Evolutionary conservation across 2,113 vertebrate genomes (phyloP).

Genomic region (Paramormyrops kingsleyae): DNA sequence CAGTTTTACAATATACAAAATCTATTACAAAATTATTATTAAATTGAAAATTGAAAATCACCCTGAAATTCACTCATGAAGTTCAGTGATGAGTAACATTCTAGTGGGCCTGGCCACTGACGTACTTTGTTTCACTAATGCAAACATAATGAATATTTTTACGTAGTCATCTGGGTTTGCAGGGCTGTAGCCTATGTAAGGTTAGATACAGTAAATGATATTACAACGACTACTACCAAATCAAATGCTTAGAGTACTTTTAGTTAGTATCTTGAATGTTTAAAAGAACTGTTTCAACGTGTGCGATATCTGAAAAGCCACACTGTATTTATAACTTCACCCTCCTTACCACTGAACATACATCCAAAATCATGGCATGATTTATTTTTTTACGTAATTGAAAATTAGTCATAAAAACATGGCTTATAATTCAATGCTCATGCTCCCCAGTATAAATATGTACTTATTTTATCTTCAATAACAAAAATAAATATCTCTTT

Average conservation of each 20-base stretch:
- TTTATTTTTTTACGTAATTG: background rate
- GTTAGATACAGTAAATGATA: background rate
- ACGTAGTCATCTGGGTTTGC: background rate
- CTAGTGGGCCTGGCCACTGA: background rate
- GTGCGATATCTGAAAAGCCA: background rate
- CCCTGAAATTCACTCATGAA: background rate
- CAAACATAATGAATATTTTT: background rate
- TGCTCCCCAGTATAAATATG: slow-evolving; percentile 10
- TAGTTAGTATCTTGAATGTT: background rate
- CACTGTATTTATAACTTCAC: background rate
- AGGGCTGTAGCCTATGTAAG: background rate
- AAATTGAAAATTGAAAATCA: slow-evolving; percentile 17
- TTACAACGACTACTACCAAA: background rate
- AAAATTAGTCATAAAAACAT: background rate
- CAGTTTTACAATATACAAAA: slow-evolving; percentile 21
- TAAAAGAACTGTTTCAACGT: slow-evolving; percentile 13
- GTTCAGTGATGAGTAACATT: background rate
- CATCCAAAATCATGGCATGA: background rate
- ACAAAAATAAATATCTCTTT: slow-evolving; percentile 15
- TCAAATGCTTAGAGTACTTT: background rate
- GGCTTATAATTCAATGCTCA: background rate
- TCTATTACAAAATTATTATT: slow-evolving; percentile 10
- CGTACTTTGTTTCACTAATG: background rate
- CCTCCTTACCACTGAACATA: background rate
- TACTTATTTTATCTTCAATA: background rate